Conservation (phyloP, 1,140 invertebrate genomes). For the Bombus picipes region DNA sequence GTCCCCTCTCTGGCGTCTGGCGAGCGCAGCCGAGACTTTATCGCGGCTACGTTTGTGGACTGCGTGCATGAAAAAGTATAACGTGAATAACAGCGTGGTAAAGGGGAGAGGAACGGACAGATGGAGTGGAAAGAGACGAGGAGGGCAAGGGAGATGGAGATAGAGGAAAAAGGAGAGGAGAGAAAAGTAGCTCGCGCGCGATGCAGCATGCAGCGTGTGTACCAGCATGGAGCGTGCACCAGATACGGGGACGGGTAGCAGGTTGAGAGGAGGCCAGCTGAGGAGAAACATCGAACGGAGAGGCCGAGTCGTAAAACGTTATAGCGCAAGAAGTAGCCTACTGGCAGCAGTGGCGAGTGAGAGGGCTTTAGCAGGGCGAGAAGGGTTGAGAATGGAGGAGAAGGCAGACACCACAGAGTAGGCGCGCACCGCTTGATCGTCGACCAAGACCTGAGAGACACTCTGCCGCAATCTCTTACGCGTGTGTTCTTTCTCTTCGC, state of each 20-base stretch:
- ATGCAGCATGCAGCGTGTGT: constrained; percentile 11
- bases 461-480: constrained; percentile 66
- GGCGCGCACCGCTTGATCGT: constrained; percentile 62
- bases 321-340: constrained; percentile 15
- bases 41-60: constrained; percentile 27
- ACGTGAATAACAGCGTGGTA: constrained; percentile 27
- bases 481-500: constrained; percentile 28
- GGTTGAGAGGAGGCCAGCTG: constrained; percentile 5
- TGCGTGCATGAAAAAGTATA: constrained; percentile 43
- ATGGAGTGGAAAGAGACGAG: not conserved
- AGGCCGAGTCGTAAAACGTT: constrained; percentile 24
- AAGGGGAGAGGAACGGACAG: not conserved
- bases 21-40: not conserved
- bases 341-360: not conserved
- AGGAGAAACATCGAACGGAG: not conserved
- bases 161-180: not conserved
- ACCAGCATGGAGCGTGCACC: not conserved
- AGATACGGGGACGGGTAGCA: constrained; percentile 25
- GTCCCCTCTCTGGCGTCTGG: too few species aligned
- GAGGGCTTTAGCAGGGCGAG: not conserved
- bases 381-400: constrained; percentile 20
- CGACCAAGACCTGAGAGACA: constrained; percentile 52
- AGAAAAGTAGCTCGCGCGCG: constrained; percentile 13
- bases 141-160: not conserved
- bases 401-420: constrained; percentile 51